Conservation (phyloP, 1,140 invertebrate genomes). For the Lutraria rhynchaena region DNA sequence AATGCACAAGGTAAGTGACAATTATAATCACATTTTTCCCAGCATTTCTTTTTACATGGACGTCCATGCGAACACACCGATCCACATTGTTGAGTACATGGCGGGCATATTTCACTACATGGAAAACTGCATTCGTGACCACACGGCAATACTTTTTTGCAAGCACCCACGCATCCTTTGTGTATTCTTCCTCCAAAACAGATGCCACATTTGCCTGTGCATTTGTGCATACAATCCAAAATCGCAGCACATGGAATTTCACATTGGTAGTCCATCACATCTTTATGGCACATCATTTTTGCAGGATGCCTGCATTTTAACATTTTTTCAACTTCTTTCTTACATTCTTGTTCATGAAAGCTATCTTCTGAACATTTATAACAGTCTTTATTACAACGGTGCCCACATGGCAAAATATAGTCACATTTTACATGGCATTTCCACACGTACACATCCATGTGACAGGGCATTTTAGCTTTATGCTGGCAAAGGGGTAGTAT, state of each 20-base stretch:
- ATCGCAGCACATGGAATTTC: conserved; percentile 6
- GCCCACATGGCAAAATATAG: conserved; percentile 81
- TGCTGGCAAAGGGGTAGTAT: conserved; percentile 51
- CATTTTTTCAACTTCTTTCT: neutral
- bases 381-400: conserved; percentile 86
- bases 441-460: conserved; percentile 37
- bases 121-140: conserved; percentile 72
- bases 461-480: conserved; percentile 46
- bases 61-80: conserved; percentile 83
- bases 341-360: conserved; percentile 5
- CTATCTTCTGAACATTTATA: conserved; percentile 83
- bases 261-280: conserved; percentile 27
- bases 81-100: conserved; percentile 84
- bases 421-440: conserved; percentile 52
- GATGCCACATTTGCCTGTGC: conserved; percentile 55
- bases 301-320: conserved; percentile 73
- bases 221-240: conserved; percentile 53
- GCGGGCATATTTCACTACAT: conserved; percentile 82
- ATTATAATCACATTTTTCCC: conserved; percentile 83
- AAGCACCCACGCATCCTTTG: conserved; percentile 69
- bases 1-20: conserved; percentile 83
- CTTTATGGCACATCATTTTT: conserved; percentile 59
- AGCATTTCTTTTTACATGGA: conserved; percentile 84
- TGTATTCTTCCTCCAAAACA: conserved; percentile 87
- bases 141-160: conserved; percentile 72